Conservation (phyloP, 2,113 vertebrate species). For the Emydocephalus ijimae region DNA sequence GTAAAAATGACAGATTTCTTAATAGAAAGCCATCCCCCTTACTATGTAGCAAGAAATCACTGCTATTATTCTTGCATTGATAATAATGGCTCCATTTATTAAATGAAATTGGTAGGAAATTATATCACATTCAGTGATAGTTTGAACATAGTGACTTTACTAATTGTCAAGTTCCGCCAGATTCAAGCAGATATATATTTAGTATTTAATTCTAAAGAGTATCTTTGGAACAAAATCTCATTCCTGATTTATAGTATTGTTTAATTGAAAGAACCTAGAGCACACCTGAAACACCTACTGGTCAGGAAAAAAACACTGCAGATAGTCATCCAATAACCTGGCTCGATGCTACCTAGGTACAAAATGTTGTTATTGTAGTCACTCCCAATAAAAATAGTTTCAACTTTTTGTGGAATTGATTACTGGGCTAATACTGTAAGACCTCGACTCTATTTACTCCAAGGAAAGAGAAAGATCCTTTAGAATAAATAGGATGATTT, state of each 20-base stretch:
- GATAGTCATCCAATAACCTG: neutral
- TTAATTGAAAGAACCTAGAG: neutral
- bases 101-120: neutral
- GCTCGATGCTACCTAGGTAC: neutral
- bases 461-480: neutral
- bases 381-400: neutral
- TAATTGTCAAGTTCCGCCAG: neutral
- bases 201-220: fast-evolving
- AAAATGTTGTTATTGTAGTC: neutral
- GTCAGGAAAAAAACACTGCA: neutral
- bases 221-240: neutral
- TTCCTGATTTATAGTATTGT: neutral
- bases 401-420: neutral
- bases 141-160: neutral
- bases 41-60: conserved; percentile 4
- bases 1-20: conserved; percentile 29
- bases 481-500: neutral
- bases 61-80: neutral
- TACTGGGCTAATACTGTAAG: neutral
- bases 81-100: neutral
- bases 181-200: neutral
- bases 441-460: neutral
- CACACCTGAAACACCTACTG: neutral
- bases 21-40: neutral
- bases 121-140: neutral